phyloP scores from a whole-genome alignment of 2,113 vertebrate genomes.

The Phodopus roborovskii region DNA sequence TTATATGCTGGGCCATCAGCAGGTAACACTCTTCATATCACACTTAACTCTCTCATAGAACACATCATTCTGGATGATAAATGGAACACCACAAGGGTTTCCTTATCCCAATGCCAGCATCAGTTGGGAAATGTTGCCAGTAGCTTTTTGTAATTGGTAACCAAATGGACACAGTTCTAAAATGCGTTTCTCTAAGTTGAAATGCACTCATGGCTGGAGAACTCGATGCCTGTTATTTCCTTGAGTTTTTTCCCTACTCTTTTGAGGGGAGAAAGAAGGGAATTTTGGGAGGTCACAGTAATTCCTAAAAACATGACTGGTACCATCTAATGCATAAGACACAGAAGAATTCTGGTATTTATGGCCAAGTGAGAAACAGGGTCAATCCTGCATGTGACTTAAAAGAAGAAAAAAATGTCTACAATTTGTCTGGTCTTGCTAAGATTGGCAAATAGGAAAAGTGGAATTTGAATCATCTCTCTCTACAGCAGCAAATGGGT shows the following conservation, averaged over 20 bases:
- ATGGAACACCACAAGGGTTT: background rate
- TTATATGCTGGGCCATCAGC: background rate
- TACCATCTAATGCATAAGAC: background rate
- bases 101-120: background rate
- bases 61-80: background rate
- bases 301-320: background rate
- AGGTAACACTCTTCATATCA: constrained; percentile 29
- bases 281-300: background rate
- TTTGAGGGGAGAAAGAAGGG: background rate
- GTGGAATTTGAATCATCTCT: background rate
- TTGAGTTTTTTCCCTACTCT: background rate
- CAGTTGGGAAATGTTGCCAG: background rate
- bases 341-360: background rate
- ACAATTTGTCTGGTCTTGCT: background rate
- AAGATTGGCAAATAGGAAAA: constrained; percentile 39
- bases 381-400: background rate
- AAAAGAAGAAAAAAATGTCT: background rate
- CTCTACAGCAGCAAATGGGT: background rate
- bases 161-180: background rate
- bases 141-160: constrained; percentile 6
- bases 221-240: background rate
- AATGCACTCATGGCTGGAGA: background rate
- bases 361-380: background rate
- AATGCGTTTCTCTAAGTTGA: background rate
- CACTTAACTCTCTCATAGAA: constrained; percentile 12